These are phyloP conservation scores for Silurus asotus DNA, from an alignment of 2,113 vertebrate genomes.

Conservation along the genomic window DNA sequence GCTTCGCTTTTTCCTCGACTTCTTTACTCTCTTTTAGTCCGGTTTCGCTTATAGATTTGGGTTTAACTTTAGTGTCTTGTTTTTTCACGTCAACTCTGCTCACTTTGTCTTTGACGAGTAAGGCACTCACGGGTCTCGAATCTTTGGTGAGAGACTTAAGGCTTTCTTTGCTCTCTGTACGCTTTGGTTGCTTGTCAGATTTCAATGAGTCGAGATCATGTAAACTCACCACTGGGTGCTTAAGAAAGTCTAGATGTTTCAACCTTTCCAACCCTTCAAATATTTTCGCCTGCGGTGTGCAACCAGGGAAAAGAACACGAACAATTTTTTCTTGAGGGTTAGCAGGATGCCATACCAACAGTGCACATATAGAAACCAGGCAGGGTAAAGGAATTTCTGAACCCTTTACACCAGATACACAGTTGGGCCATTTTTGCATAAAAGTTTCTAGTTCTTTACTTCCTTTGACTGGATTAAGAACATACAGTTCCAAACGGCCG, in stretches of 20 bases:
- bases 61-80: constrained; percentile 70
- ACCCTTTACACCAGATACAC: constrained; percentile 49
- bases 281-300: constrained; percentile 83
- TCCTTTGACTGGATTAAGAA: constrained; percentile 81
- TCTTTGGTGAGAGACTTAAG: constrained; percentile 73
- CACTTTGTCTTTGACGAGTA: constrained; percentile 62
- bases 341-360: constrained; percentile 91
- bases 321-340: constrained; percentile 83
- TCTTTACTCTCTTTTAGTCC: constrained; percentile 62
- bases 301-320: constrained; percentile 87
- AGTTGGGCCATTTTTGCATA: constrained; percentile 73
- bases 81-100: constrained; percentile 66
- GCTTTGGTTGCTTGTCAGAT: constrained; percentile 72
- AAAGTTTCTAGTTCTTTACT: constrained; percentile 76
- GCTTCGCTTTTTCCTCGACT: constrained; percentile 71
- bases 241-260: constrained; percentile 86
- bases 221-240: constrained; percentile 75
- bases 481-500: constrained; percentile 87
- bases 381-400: constrained; percentile 71
- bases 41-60: constrained; percentile 61
- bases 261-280: constrained; percentile 88
- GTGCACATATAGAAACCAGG: constrained; percentile 81
- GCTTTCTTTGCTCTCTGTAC: constrained; percentile 84
- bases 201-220: constrained; percentile 74
- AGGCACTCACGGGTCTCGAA: constrained; percentile 57